Evolutionary conservation across 2,888 invertebrate genomes (phyloP).

Genomic region (Plutella xylostella): DNA sequence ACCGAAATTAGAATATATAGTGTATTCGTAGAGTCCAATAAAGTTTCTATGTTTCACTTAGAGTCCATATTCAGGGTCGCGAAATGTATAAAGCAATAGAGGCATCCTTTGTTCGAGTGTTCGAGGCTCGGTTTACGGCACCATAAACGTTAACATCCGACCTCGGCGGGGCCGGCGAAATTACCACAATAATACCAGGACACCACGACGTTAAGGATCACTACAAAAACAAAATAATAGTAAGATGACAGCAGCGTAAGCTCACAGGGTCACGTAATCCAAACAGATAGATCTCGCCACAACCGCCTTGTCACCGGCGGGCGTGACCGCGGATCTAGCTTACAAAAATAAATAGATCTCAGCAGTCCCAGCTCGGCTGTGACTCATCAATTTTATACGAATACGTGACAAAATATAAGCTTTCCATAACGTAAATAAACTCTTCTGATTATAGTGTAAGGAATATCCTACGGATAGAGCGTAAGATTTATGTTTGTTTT

Average conservation of each 20-base stretch:
- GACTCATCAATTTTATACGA: slow-evolving; percentile 23
- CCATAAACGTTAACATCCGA: too few relatives aligned
- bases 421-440: background rate
- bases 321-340: slow-evolving; percentile 11
- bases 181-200: background rate
- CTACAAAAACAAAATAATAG: background rate
- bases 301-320: slow-evolving; percentile 14
- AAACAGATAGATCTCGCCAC: slow-evolving; percentile 43
- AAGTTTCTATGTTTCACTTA: too few relatives aligned
- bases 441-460: too few relatives aligned
- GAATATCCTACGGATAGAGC: too few relatives aligned
- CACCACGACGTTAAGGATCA: background rate
- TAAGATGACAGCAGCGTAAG: background rate
- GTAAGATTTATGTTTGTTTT: too few relatives aligned
- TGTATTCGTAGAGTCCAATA: too few relatives aligned
- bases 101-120: too few relatives aligned
- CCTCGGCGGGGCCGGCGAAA: slow-evolving; percentile 15
- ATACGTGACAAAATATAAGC: slow-evolving; percentile 1
- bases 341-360: slow-evolving; percentile 21
- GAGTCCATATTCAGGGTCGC: too few relatives aligned
- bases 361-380: slow-evolving; percentile 17
- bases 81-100: too few relatives aligned
- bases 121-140: too few relatives aligned
- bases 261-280: slow-evolving; percentile 33
- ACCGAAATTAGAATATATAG: too few relatives aligned